Evolutionary conservation across 2,113 vertebrate genomes (phyloP), one percentile per base, ranked within the genome.

Genomic region (Thomomys bottae): DNA sequence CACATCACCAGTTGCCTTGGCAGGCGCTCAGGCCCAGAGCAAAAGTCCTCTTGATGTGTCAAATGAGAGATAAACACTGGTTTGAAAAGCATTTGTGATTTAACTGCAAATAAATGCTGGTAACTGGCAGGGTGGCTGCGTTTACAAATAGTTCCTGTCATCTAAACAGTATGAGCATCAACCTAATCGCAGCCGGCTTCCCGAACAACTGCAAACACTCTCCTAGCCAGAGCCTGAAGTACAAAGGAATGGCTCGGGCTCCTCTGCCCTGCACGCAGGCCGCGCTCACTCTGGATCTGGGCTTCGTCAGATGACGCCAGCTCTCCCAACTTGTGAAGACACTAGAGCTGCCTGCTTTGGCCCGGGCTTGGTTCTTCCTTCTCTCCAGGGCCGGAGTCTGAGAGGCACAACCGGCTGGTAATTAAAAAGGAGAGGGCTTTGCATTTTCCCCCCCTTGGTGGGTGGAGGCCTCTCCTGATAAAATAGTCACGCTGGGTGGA

Each of bases 61-160:
- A 98, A 90, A 96, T 94, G 96, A 96, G 94, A 97, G 97, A 97
- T 97, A 98, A 97, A 98, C 96, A 98, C 75, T 90, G 91, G 89
- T 96, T 96, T 90, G 78, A 94, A 96, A 96, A 97, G 97, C 93
- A 80, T 97, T 95, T 88, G 77, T 95, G 96, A 97, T 97, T 97
- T 91, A 96, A 97, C 97, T 92, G 96, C 86, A 97, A 97, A 97
- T 95, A 97, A 92, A 96, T 93, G 95, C 93, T 94, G 95, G 97
- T 94, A 94, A 95, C 76, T 84, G 92, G 93, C 96, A 97, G 96
- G n/a, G 63, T 67, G 49, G 72, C 0, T 94, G 86, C 90, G 91
- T 97, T 98, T 98, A 97, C 96, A 97, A 98, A 98, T 96, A 97
- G 94, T 96, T 95, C 93, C 94, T 96, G 84, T 97, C 97, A 98